Percentiles rank a stretch among this genome's conserved stretches.
Evolutionary conservation across 2,888 invertebrate species (phyloP).

Genomic region (Ptycholaimellus sp.): DNA sequence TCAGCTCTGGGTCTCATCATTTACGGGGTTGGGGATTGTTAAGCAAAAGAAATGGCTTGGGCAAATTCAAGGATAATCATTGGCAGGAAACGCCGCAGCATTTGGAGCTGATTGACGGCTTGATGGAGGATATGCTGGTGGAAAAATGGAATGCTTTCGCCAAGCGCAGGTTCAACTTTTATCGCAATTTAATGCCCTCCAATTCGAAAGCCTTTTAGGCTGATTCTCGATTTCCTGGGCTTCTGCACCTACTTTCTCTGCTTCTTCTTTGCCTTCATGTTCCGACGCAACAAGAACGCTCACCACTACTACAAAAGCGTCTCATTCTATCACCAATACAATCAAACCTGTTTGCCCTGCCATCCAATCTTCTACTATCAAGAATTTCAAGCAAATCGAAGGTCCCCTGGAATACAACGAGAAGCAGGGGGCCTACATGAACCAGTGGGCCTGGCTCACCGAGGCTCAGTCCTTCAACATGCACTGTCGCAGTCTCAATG

Average conservation of each 20-base stretch:
- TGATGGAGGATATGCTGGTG: conserved; percentile 72
- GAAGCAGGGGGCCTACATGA: too few relatives aligned
- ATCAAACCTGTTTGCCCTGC: too few relatives aligned
- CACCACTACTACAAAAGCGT: too few relatives aligned
- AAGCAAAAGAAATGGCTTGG: conserved; percentile 1
- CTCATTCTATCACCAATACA: too few relatives aligned
- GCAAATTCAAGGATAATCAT: too few relatives aligned
- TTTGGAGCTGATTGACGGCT: conserved; percentile 70
- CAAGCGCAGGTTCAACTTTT: background rate
- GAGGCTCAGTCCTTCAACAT: too few relatives aligned
- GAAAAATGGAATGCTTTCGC: conserved; percentile 95
- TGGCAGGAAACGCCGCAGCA: conserved; percentile 75
- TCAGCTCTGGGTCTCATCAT: conserved; percentile 83
- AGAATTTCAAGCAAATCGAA: too few relatives aligned
- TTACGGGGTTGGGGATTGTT: conserved; percentile 68
- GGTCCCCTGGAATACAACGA: too few relatives aligned
- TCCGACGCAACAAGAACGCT: conserved; percentile 46
- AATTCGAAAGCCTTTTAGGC: conserved; percentile 9
- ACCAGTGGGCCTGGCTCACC: too few relatives aligned
- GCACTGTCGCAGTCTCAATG: too few relatives aligned
- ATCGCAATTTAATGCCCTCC: background rate
- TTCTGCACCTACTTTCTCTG: conserved; percentile 71
- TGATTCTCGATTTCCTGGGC: conserved; percentile 44
- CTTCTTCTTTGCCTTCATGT: conserved; percentile 60
- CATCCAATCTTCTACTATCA: too few relatives aligned